A percentile compares a stretch with the other conserved stretches of the same genome.
phyloP scores from a whole-genome alignment of 2,797 vertebrate species.

The Meriones psammophilus region DNA sequence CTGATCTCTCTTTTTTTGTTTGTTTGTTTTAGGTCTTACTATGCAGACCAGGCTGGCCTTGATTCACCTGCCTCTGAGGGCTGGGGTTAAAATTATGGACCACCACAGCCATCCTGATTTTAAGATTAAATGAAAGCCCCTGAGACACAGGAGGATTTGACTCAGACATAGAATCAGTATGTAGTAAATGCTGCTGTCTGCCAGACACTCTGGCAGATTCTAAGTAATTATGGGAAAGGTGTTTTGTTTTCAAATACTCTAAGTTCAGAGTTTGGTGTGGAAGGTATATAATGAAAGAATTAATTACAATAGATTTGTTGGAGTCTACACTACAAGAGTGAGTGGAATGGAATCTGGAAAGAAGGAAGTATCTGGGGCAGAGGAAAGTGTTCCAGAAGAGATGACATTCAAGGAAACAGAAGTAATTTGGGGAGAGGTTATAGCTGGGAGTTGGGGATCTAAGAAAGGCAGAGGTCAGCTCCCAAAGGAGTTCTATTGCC shows the following conservation, averaged over 20 bases:
- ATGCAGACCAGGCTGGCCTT: background rate
- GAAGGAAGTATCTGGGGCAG: background rate
- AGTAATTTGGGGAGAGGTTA: background rate
- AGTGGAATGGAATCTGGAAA: background rate
- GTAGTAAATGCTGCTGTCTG: background rate
- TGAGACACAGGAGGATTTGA: background rate
- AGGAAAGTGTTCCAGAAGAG: background rate
- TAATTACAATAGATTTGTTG: slow-evolving; percentile 28
- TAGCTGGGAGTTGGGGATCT: background rate
- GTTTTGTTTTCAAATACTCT: background rate
- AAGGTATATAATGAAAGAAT: background rate
- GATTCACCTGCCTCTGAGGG: background rate
- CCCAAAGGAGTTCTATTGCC: background rate
- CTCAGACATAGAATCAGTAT: background rate
- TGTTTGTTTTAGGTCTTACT: background rate
- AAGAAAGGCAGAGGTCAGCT: background rate
- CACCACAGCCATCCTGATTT: background rate
- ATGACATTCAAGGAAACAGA: background rate
- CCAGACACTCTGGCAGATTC: background rate
- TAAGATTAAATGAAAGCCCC: background rate
- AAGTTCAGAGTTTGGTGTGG: slow-evolving; percentile 9
- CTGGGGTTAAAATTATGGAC: background rate
- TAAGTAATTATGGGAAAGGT: background rate
- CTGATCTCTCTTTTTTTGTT: background rate
- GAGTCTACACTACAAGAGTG: slow-evolving; percentile 15